Conservation (phyloP, 2,888 invertebrate genomes). For the Pristionchus fissidentatus region DNA sequence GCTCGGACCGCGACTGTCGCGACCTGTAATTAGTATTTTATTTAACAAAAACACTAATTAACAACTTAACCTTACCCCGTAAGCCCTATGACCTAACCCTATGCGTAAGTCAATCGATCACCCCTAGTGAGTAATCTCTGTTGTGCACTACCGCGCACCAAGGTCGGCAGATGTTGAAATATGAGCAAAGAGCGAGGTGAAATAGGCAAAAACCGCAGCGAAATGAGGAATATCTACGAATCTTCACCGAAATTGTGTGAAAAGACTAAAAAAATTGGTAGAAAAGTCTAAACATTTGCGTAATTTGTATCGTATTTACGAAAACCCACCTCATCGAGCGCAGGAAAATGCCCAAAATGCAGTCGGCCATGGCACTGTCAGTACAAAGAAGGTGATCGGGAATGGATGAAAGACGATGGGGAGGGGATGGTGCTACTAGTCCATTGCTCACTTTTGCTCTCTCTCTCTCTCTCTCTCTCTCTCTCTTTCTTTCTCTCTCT, state of each 20-base stretch:
- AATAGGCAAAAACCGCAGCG: neutral
- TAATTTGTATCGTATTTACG: neutral
- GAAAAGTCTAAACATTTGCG: neutral
- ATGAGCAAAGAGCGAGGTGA: neutral
- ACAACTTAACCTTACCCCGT: neutral
- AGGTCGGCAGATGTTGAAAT: neutral
- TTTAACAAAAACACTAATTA: too few species aligned
- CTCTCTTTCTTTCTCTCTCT: neutral
- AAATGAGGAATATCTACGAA: too few species aligned
- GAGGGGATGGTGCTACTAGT: neutral
- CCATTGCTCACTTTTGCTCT: slow-evolving; percentile 4
- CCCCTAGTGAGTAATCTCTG: too few species aligned
- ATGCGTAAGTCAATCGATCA: too few species aligned
- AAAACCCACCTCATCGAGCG: slow-evolving; percentile 32
- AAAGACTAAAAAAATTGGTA: too few species aligned
- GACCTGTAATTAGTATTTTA: slow-evolving; percentile 29
- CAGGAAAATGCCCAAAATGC: slow-evolving; percentile 44
- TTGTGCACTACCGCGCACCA: too few species aligned
- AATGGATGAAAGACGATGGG: neutral
- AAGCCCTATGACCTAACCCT: too few species aligned
- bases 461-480: neutral
- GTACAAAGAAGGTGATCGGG: too few species aligned
- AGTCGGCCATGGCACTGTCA: slow-evolving; percentile 48
- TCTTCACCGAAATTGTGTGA: too few species aligned
- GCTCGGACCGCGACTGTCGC: slow-evolving; percentile 3